Base-by-base conservation (phyloP, 2,888 invertebrate species). In the Synergus itoensis region DNA sequence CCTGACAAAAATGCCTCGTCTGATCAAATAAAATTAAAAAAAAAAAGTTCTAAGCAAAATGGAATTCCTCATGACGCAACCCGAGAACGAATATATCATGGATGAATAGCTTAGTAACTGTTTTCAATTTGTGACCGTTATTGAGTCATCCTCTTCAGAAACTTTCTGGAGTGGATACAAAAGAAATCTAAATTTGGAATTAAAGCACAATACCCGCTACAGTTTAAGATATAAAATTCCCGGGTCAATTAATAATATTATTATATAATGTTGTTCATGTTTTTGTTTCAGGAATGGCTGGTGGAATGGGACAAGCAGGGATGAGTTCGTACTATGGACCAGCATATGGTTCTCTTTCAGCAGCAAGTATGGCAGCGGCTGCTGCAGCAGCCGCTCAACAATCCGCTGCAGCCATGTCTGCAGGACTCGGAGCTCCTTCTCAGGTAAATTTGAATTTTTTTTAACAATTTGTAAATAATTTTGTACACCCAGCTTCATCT, bases 301-400 rank as follows among this genome's bases (percentile, higher is more conserved):
- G 95, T 80, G 92, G 93, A 45, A 96, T 96, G 95, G 94, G 95
- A 21, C 95, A 95, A 89, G 94, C 95, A 1, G 87, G 90, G 28
- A 95, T 95, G 95, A 95, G 95, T 63, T 93, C 90, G 88, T 96
- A 96, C 92, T 96, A 96, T 89, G 93, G 93, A 85, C 94, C 94
- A 62, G 95, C 96, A 12, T 96, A 96, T 86, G 95, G 96, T 1
- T 95, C 95, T 8, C 92, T 96, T 21, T 96, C 95, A 65, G 95
- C 96, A 84, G 95, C 96, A 84, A 95, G 95, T 90, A 94, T 94
- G 94, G 94, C 94, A 45, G 96, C 96, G n/a, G 95, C 85, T 0
- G 95, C 95, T 0, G 96, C 95, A 0, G 95, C 95, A 0, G 94
- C 95, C 1, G 94, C 94, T 1, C 95, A 96, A 88, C 95, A 96